Conservation (phyloP, 2,888 invertebrate species). For the Isoperla grammatica region DNA sequence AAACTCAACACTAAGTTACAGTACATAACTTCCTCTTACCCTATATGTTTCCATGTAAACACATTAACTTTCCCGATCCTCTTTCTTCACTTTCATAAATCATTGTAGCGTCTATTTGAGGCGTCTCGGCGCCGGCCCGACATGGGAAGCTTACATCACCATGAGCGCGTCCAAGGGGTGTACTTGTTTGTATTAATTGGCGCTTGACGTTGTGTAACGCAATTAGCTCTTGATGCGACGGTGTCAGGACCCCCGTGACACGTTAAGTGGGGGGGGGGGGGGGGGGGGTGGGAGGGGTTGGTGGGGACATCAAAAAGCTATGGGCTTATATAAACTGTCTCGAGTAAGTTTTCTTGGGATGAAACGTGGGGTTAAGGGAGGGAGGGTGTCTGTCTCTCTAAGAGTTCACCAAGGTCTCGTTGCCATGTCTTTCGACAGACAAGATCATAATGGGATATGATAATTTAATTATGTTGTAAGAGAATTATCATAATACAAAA, state of each 20-base stretch:
- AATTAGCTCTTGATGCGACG: conserved; percentile 14
- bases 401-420: too few relatives aligned
- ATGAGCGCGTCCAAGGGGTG: neutral
- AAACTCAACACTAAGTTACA: neutral
- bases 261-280: neutral
- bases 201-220: conserved; percentile 12
- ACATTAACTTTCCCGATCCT: conserved; percentile 16
- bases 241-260: neutral
- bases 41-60: conserved; percentile 5
- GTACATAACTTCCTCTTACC: neutral
- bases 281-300: neutral
- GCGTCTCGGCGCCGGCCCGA: neutral
- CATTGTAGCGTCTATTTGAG: conserved; percentile 5
- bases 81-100: conserved; percentile 14
- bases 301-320: too few relatives aligned
- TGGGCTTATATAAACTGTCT: too few relatives aligned
- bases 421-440: too few relatives aligned
- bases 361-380: too few relatives aligned
- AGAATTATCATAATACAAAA: too few relatives aligned
- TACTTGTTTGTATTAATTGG: conserved; percentile 18
- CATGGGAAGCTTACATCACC: neutral
- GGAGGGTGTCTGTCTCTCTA: too few relatives aligned
- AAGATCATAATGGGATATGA: too few relatives aligned
- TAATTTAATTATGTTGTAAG: too few relatives aligned
- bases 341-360: too few relatives aligned